Percentiles rank a stretch among this genome's conserved stretches.
phyloP scores from a whole-genome alignment of 2,888 invertebrate genomes.

The Lasioglossum vierecki region DNA sequence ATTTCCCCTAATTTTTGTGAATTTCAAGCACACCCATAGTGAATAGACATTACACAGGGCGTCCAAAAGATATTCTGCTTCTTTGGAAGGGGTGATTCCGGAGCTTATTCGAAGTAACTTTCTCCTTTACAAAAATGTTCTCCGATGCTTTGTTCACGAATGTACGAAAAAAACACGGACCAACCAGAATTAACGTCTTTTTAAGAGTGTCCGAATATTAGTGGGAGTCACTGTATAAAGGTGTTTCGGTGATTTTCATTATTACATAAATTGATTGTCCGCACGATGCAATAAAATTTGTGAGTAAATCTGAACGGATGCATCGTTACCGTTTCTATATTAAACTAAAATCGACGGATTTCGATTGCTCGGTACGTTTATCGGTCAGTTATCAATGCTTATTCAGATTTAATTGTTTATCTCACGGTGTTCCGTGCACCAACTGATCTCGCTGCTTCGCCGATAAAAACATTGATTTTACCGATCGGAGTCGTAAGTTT shows the following conservation, averaged over 20 bases:
- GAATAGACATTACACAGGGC: neutral
- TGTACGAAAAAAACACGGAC: too few species aligned
- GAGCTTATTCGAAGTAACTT: too few species aligned
- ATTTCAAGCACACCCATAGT: neutral
- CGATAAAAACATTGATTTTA: constrained; percentile 13
- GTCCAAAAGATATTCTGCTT: too few species aligned
- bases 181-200: too few species aligned
- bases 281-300: neutral
- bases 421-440: neutral
- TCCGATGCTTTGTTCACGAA: too few species aligned
- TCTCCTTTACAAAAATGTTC: too few species aligned
- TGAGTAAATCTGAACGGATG: neutral
- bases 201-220: too few species aligned
- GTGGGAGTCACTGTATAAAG: neutral
- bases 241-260: neutral
- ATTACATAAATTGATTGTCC: neutral
- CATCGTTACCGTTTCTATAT: neutral
- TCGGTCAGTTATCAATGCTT: neutral
- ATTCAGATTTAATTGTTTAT: neutral
- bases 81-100: too few species aligned
- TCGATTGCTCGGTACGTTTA: neutral
- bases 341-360: neutral
- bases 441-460: too few species aligned
- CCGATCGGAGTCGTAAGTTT: neutral
- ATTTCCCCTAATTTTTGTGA: neutral